A percentile compares a stretch with the other conserved stretches of the same genome.
Conservation (phyloP, 2,888 invertebrate genomes). For the Epinotia nisella region DNA sequence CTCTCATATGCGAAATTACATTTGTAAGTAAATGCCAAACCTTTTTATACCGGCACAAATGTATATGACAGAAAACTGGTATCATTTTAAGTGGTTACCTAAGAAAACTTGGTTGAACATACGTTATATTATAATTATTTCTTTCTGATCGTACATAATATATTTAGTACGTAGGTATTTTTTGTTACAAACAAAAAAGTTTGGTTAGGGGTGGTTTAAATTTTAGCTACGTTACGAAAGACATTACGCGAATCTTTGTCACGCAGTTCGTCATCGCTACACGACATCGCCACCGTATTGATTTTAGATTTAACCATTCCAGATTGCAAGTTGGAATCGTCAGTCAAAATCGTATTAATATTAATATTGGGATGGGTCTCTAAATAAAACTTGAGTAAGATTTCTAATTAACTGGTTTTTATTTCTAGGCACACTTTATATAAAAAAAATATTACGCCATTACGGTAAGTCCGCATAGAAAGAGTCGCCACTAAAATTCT, state of each 20-base stretch:
- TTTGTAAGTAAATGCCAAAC: conserved; percentile 37
- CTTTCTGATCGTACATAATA: no score
- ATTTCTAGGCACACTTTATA: no score
- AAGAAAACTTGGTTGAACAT: neutral
- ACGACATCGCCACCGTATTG: conserved; percentile 32
- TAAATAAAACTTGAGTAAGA: no score
- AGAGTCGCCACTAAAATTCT: no score
- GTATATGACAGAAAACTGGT: neutral
- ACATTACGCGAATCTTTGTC: conserved; percentile 14
- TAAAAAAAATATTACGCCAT: no score
- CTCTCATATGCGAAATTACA: conserved; percentile 26
- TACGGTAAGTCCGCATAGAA: no score
- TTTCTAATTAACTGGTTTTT: no score
- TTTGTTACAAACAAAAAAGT: neutral
- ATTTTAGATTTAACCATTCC: conserved; percentile 34
- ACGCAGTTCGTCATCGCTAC: conserved; percentile 28
- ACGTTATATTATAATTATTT: no score
- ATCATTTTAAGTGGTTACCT: neutral
- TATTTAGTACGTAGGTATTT: no score
- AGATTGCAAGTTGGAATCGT: conserved; percentile 24
- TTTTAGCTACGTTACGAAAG: neutral
- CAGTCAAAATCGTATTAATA: neutral
- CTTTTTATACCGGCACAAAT: conserved; percentile 5
- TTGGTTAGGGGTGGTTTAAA: neutral
- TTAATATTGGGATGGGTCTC: no score